Conservation (phyloP, 64 coral and sea anemone genomes). For the Montipora efflorescens region DNA sequence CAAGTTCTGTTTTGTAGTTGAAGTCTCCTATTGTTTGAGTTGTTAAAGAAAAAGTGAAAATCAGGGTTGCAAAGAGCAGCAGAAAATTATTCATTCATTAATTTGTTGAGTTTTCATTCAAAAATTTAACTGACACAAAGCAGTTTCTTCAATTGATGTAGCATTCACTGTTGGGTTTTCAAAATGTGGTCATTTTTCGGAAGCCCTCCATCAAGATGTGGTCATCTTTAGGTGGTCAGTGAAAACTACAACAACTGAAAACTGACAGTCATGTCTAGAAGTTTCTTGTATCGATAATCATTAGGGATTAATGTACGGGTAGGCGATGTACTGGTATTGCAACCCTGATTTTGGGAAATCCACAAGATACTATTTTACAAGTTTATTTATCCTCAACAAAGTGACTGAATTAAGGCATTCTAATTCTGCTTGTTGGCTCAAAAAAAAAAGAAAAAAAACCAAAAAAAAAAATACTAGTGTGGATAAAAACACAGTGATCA, state of each 20-base stretch:
- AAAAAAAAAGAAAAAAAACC: too few relatives aligned
- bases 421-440: background rate
- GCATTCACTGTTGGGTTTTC: too few relatives aligned
- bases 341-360: background rate
- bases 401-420: background rate
- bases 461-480: background rate
- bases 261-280: too few relatives aligned
- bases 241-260: conserved; percentile 4
- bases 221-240: background rate
- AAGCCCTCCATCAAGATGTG: too few relatives aligned
- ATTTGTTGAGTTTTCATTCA: background rate
- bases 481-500: background rate
- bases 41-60: background rate
- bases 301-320: background rate
- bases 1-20: background rate
- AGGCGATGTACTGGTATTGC: background rate
- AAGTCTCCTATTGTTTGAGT: background rate
- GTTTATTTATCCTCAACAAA: background rate
- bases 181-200: too few relatives aligned
- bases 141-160: background rate
- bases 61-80: conserved; percentile 3
- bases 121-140: background rate
- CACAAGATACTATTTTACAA: background rate
- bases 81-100: background rate
- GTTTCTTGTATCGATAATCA: background rate